Evolutionary conservation across 1,140 invertebrate genomes (phyloP), one percentile per base, ranked within the genome.

Genomic region (Orius laevigatus): DNA sequence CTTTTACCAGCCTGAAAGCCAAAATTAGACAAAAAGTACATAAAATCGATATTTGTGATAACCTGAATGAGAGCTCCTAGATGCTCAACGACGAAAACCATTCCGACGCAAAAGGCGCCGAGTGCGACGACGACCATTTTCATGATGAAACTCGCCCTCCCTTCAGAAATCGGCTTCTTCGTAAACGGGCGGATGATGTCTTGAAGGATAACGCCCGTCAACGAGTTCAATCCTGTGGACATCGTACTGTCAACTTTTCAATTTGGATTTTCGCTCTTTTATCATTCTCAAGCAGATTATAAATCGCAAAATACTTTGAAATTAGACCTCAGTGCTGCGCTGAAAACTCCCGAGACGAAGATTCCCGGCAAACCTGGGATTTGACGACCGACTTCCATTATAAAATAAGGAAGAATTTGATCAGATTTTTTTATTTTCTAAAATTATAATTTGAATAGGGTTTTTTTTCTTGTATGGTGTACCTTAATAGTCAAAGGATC

Each of bases 121-220:
- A 76, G 73, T 6, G 77, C 53, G n/a, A 78, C 67, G 2, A 78
- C 77, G 6, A 72, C 74, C 1, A 72, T 61, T 62, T 82, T 81
- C 74, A 81, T 80, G 12, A 79, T 65, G 19, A 75, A 70, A 55
- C 75, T 77, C 4, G 76, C 74, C 18, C 66, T 70, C 3, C 64
- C 66, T 53, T 79, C 74, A 1, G 74, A 72, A 38, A 76, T 66
- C 1, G 70, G 72, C 55, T 66, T 69, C 32, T 73, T 74, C 46
- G 75, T 63, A 12, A 70, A 63, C 9, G 78, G 78, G 56, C 76
- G 75, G 2, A 84, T 74, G 51, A 85, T 71, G 61, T 86, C 83
- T 62, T 86, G 79, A 60, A 81, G 81, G 58, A 84, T 81, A 0
- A 85, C 81, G 1, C 82, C 81, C 12, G 82, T 76, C 70, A 86